Conservation (phyloP, 1,140 invertebrate genomes). For the Pseudomyrmex concolor region DNA sequence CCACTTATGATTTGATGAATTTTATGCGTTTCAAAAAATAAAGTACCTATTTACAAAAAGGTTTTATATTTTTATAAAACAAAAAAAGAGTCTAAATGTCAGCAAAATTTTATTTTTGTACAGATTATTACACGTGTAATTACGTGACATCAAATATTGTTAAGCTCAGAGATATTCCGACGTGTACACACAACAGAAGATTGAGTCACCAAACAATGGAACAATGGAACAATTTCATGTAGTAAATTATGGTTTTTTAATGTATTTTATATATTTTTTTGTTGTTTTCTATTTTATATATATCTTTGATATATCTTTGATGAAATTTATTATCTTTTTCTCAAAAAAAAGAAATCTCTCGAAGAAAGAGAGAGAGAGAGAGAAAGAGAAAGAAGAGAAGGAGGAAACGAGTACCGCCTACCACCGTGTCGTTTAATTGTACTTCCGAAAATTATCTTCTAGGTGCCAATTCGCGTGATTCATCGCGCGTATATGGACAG, state of each 20-base stretch:
- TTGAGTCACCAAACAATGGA: constrained; percentile 58
- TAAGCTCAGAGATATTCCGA: constrained; percentile 15
- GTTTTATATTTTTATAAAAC: neutral
- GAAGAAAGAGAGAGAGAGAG: neutral
- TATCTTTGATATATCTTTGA: constrained; percentile 57
- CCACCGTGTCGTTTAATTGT: constrained; percentile 63
- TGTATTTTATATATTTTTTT: constrained; percentile 67
- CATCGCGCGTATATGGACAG: constrained; percentile 43
- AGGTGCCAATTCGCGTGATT: constrained; percentile 52
- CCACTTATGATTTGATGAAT: too few relatives aligned
- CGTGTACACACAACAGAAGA: neutral
- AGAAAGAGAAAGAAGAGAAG: neutral
- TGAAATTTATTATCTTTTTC: too few relatives aligned
- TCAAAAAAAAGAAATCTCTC: neutral
- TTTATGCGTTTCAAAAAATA: neutral
- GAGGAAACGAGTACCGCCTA: constrained; percentile 6
- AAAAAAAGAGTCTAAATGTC: neutral
- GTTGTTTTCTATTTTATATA: constrained; percentile 74
- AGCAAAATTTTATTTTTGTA: neutral
- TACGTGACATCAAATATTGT: neutral
- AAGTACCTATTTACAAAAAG: neutral
- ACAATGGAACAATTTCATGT: too few relatives aligned
- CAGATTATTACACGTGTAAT: neutral
- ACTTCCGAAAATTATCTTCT: constrained; percentile 57
- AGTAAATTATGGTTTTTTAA: constrained; percentile 71